Conservation (phyloP, 2,113 vertebrate genomes). For the Eptesicus fuscus region DNA sequence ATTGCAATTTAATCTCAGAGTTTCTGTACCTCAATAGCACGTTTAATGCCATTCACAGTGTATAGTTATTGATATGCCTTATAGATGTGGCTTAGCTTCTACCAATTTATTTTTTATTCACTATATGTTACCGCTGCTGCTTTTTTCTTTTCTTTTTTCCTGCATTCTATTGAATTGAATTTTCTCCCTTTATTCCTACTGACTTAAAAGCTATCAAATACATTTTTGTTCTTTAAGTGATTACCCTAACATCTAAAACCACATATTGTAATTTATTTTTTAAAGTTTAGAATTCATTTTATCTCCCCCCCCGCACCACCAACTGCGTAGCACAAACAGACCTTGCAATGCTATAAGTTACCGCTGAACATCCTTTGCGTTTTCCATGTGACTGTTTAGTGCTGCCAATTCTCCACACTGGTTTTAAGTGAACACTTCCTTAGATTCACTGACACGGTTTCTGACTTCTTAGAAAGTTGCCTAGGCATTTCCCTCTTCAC, state of each 20-base stretch:
- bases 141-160: background rate
- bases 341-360: background rate
- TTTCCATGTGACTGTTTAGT: background rate
- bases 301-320: background rate
- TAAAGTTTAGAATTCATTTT: slow-evolving; percentile 5
- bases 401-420: background rate
- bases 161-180: background rate
- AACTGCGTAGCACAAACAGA: background rate
- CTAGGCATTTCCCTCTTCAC: background rate
- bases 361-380: background rate
- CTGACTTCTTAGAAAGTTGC: background rate
- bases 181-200: background rate
- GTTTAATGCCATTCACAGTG: background rate
- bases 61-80: background rate
- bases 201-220: background rate
- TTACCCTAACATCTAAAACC: background rate
- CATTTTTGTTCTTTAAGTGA: background rate
- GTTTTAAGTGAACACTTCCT: background rate
- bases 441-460: background rate
- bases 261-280: background rate
- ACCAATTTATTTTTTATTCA: background rate
- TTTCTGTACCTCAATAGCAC: background rate
- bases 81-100: background rate
- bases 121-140: background rate
- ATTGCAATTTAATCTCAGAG: background rate